Base-by-base conservation (phyloP, 2,797 vertebrate genomes). In the Hippocampus kuda region DNA sequence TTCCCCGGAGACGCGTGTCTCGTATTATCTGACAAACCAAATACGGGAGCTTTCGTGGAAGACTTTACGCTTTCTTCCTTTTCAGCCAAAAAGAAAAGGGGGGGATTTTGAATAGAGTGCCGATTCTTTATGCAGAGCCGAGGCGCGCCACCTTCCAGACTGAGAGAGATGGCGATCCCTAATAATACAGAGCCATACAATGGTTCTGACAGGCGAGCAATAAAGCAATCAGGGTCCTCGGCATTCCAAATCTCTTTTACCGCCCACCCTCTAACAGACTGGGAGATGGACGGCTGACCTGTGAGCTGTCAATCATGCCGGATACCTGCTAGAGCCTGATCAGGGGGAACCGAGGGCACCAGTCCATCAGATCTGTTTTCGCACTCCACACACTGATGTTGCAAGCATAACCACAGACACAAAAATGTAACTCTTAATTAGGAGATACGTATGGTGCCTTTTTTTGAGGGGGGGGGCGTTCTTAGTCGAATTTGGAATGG, bases 341-440 rank as follows among this genome's bases (percentile, higher is more conserved):
- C 84, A 75, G 85, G 85, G 88, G 84, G 86, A 88, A 86, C 81
- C 80, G 81, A 87, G 90, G 87, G 87, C 86, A 88, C 81, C 79
- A 69, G 83, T 89, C 88, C 86, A 90, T 93, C 91, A 91, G 90
- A 91, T 92, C 88, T 87, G 84, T 91, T 90, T 92, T 91, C 89
- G 89, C 89, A 90, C 87, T 90, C 84, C 74, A 85, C 83, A 89
- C 87, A 90, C 86, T 82, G 89, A 86, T 86, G 83, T 85, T 88
- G 85, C 84, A 87, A 84, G 85, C 85, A 88, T 86, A 88, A 88
- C 86, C 83, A 89, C 80, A 84, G 86, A 88, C 85, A 90, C 79
- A 88, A 88, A 88, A 88, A 88, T 79, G 81, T 85, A 70, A 66
- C 80, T 89, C 86, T 90, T 92, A 92, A 92, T 92, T 91, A 91